Conservation (phyloP, 2,888 invertebrate species). For the Leuctra nigra region DNA sequence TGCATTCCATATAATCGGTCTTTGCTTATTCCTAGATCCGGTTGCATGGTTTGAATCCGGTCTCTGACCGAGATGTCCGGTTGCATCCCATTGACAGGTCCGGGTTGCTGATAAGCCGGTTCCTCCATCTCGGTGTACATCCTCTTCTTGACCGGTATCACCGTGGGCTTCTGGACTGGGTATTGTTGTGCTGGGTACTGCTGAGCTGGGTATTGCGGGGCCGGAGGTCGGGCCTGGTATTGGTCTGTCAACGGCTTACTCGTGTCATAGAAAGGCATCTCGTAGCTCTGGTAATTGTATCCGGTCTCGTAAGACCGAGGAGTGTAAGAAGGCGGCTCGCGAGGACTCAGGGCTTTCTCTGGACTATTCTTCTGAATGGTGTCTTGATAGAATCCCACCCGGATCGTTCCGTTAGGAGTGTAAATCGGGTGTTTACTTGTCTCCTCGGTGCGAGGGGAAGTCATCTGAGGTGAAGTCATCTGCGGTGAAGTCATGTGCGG, state of each 20-base stretch:
- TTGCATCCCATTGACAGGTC: neutral
- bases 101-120: neutral
- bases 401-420: conserved; percentile 70
- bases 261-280: conserved; percentile 50
- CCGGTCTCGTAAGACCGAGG: conserved; percentile 21
- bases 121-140: conserved; percentile 46
- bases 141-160: conserved; percentile 59
- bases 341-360: conserved; percentile 30
- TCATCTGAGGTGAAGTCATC: conserved; percentile 48
- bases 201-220: neutral
- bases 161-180: conserved; percentile 35
- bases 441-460: conserved; percentile 67
- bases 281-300: conserved; percentile 18
- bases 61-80: neutral
- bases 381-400: conserved; percentile 86
- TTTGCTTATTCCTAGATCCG: no score
- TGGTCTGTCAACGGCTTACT: conserved; percentile 49
- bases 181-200: neutral
- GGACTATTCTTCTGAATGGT: conserved; percentile 41
- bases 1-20: no score
- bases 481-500: conserved; percentile 48
- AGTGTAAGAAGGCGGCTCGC: conserved; percentile 22
- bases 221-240: conserved; percentile 34
- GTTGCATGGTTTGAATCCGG: neutral
- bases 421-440: conserved; percentile 55